Percentiles rank a stretch among this genome's conserved stretches.
phyloP scores from a whole-genome alignment of 2,888 invertebrate genomes.

The Dynastes tityus region DNA sequence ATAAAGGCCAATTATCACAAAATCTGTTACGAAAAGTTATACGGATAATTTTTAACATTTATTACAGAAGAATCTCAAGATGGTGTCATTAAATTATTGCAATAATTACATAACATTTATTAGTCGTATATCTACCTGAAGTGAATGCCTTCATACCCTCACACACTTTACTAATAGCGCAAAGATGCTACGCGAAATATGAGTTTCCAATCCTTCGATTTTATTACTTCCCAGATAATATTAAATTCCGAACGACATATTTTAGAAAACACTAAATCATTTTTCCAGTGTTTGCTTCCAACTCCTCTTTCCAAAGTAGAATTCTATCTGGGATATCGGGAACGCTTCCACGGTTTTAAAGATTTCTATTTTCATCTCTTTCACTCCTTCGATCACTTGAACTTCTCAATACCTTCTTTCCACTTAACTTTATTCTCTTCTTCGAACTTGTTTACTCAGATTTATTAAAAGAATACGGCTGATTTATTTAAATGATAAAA shows the following conservation, averaged over 20 bases:
- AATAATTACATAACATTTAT: background rate
- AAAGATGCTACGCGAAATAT: slow-evolving; percentile 23
- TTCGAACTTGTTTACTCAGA: slow-evolving; percentile 38
- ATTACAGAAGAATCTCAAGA: too few species aligned
- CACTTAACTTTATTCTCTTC: slow-evolving; percentile 31
- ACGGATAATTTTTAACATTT: too few species aligned
- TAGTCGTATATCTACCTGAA: background rate
- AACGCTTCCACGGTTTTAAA: slow-evolving; percentile 21
- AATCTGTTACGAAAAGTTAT: too few species aligned
- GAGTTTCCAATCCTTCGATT: slow-evolving; percentile 38
- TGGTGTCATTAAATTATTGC: too few species aligned
- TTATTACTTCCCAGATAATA: slow-evolving; percentile 40
- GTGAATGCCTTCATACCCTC: background rate
- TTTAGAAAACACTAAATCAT: slow-evolving; percentile 47
- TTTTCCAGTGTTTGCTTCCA: slow-evolving; percentile 37
- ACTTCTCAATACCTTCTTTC: slow-evolving; percentile 29
- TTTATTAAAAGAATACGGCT: slow-evolving; percentile 47
- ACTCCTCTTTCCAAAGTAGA: slow-evolving; percentile 21
- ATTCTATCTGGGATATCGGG: slow-evolving; percentile 30
- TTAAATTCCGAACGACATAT: slow-evolving; percentile 46
- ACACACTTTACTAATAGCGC: slow-evolving; percentile 16
- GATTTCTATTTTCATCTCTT: slow-evolving; percentile 30
- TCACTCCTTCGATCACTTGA: slow-evolving; percentile 35
- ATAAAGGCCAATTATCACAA: too few species aligned
- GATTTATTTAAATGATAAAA: slow-evolving; percentile 52